phyloP scores from a whole-genome alignment of 2,888 invertebrate species.

The Sinelater perroti region DNA sequence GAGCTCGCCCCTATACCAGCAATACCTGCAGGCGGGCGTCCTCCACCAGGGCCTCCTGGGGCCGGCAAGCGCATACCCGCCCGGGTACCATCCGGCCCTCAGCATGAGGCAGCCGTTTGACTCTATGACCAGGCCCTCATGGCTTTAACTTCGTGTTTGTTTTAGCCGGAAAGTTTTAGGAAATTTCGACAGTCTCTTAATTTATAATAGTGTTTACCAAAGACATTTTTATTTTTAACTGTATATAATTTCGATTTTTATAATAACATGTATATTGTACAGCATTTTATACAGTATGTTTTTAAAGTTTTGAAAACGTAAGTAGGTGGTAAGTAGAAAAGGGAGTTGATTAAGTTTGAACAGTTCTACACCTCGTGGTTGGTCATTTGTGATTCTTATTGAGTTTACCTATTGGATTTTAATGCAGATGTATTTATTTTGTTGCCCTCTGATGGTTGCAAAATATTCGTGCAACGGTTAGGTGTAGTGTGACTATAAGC shows the following conservation, averaged over 20 bases:
- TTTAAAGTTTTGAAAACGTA: constrained; percentile 18
- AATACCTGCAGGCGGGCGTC: constrained; percentile 71
- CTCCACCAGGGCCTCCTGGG: constrained; percentile 62
- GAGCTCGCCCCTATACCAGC: constrained; percentile 75
- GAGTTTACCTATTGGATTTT: constrained; percentile 4
- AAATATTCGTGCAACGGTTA: constrained; percentile 23
- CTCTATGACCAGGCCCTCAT: constrained; percentile 72
- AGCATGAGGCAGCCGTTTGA: constrained; percentile 79
- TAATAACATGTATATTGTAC: constrained; percentile 29
- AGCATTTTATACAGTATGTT: constrained; percentile 27
- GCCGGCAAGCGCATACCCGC: constrained; percentile 67
- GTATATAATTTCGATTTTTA: constrained; percentile 39
- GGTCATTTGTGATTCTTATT: constrained; percentile 23
- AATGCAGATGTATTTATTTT: constrained; percentile 11
- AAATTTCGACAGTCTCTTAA: constrained; percentile 30
- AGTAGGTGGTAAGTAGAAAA: constrained; percentile 16
- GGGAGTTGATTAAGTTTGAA: constrained; percentile 3
- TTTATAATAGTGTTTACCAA: constrained; percentile 48
- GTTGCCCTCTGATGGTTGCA: constrained; percentile 2
- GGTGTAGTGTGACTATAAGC: background rate
- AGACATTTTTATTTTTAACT: constrained; percentile 49
- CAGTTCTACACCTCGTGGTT: constrained; percentile 6
- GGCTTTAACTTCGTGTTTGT: constrained; percentile 65
- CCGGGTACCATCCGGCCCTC: constrained; percentile 70
- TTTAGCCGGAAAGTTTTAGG: constrained; percentile 28